Conservation (phyloP, 2,113 vertebrate species). For the human region DNA sequence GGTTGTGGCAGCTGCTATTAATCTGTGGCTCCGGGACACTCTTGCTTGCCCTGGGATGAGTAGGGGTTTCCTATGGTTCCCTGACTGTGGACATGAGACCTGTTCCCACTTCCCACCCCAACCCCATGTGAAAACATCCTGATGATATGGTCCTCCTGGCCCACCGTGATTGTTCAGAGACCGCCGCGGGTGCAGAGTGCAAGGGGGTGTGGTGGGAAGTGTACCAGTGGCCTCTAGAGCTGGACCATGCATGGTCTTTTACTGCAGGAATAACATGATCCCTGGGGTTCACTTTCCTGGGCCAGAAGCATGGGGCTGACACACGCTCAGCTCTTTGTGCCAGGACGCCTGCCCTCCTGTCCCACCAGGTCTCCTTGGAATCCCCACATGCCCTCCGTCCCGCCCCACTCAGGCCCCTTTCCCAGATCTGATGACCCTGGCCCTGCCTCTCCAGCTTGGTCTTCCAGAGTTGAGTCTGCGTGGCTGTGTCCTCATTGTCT, state of each 20-base stretch:
- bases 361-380: accelerated
- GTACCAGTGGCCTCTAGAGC: accelerated
- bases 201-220: accelerated
- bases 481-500: accelerated
- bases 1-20: too few relatives aligned
- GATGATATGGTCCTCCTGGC: accelerated
- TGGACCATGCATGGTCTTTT: accelerated
- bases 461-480: too few relatives aligned
- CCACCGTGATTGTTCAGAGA: accelerated
- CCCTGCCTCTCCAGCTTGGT: accelerated
- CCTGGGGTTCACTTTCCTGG: neutral
- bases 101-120: neutral
- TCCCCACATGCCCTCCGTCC: accelerated
- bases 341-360: accelerated
- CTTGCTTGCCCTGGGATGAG: neutral
- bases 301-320: neutral
- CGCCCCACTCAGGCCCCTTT: accelerated
- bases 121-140: accelerated
- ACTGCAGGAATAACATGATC: accelerated
- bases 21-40: accelerated
- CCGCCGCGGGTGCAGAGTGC: accelerated
- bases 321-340: accelerated
- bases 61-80: accelerated
- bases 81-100: neutral
- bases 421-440: accelerated